Evolutionary conservation across 2,888 invertebrate species (phyloP).

Genomic region (Alcis repandata): DNA sequence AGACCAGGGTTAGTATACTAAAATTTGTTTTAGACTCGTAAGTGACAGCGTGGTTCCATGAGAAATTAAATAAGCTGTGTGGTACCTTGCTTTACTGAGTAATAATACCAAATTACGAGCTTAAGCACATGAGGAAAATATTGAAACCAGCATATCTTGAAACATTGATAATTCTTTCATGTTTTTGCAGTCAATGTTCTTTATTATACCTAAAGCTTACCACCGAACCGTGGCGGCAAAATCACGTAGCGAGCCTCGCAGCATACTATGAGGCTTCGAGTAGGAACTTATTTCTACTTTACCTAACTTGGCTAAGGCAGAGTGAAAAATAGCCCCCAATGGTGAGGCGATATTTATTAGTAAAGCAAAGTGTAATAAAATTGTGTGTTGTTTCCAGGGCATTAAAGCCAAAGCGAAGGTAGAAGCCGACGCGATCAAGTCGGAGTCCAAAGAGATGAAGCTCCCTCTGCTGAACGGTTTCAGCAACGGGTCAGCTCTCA

Average conservation of each 20-base stretch:
- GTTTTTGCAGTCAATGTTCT: too few relatives aligned
- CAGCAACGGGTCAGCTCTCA: conserved; percentile 73
- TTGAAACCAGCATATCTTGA: background rate
- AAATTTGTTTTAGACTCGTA: background rate
- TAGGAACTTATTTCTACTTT: too few relatives aligned
- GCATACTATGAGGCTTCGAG: too few relatives aligned
- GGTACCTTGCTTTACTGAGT: too few relatives aligned
- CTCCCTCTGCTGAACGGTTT: conserved; percentile 77
- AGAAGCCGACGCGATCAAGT: conserved; percentile 60
- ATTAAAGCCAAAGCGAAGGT: conserved; percentile 64
- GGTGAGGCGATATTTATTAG: background rate
- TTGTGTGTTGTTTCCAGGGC: conserved; percentile 47
- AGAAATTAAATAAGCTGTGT: too few relatives aligned
- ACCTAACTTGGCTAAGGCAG: background rate
- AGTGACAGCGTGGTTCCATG: too few relatives aligned
- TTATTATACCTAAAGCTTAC: too few relatives aligned
- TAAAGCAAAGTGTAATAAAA: background rate
- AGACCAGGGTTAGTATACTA: conserved; percentile 46
- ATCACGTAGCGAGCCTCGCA: too few relatives aligned
- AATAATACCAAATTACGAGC: too few relatives aligned
- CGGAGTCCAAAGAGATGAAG: conserved; percentile 73
- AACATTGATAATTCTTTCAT: too few relatives aligned
- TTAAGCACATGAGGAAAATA: too few relatives aligned
- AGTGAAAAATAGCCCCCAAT: background rate
- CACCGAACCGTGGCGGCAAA: too few relatives aligned